Evolutionary conservation across 2,113 vertebrate species (phyloP).

Genomic region (Taxidea taxus): DNA sequence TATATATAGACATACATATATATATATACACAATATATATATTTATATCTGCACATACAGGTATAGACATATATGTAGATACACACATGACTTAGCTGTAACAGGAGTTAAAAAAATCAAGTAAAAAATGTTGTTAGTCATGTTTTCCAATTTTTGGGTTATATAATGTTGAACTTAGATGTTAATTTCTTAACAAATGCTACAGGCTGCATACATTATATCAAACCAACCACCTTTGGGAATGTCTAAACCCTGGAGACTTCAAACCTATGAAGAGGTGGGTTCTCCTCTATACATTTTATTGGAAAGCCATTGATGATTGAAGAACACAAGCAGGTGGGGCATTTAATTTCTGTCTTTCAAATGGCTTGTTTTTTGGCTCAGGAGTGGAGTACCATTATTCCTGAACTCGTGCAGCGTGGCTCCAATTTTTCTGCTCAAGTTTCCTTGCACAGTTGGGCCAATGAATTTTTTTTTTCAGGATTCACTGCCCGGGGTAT

Average conservation of each 20-base stretch:
- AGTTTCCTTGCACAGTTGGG: background rate
- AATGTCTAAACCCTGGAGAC: slow-evolving; percentile 4
- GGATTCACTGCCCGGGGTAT: background rate
- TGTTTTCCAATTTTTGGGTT: slow-evolving; percentile 7
- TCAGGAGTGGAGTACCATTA: background rate
- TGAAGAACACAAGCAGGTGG: background rate
- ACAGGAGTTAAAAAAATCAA: slow-evolving; percentile 18
- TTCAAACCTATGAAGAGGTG: background rate
- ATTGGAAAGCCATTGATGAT: background rate
- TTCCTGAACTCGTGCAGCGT: background rate
- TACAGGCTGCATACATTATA: background rate
- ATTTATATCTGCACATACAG: background rate
- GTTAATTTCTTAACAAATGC: slow-evolving; percentile 47
- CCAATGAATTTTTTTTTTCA: background rate
- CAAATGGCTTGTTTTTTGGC: background rate
- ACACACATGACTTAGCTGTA: background rate
- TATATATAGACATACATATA: background rate
- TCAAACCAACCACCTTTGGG: background rate
- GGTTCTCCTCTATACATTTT: background rate
- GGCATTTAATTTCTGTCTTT: background rate
- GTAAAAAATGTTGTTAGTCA: slow-evolving; percentile 47
- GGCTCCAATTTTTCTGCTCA: slow-evolving; percentile 6
- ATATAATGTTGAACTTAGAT: slow-evolving; percentile 28
- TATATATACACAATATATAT: no score
- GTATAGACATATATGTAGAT: background rate